These are phyloP conservation scores for pig (Sus scrofa) DNA, from an alignment of 2,113 vertebrate species.

Conservation along the genomic window DNA sequence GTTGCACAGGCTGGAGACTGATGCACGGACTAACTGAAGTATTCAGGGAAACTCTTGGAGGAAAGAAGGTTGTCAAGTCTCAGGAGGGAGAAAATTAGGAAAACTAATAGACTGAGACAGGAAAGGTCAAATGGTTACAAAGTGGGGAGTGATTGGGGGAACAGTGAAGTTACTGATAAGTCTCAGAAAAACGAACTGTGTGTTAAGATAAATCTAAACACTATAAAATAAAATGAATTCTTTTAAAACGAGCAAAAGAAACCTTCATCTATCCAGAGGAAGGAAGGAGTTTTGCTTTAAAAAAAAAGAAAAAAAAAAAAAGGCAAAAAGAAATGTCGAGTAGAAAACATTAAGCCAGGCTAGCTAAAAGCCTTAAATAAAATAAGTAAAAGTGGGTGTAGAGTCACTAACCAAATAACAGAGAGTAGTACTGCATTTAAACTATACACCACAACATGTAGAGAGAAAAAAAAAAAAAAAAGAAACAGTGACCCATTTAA, in stretches of 20 bases:
- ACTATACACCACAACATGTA: neutral
- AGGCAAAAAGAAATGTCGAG: neutral
- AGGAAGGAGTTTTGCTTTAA: neutral
- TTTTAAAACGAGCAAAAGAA: constrained; percentile 23
- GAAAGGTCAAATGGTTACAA: neutral
- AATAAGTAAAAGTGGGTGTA: neutral
- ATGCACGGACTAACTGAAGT: neutral
- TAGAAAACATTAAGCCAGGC: constrained; percentile 26
- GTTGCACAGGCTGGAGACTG: neutral
- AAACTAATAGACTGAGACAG: neutral
- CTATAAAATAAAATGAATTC: neutral
- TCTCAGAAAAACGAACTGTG: constrained; percentile 29
- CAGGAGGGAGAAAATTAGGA: neutral
- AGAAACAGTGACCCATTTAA: constrained; percentile 7
- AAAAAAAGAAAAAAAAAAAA: neutral
- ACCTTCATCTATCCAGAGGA: neutral
- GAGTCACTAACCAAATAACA: constrained; percentile 7
- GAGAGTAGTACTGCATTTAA: neutral
- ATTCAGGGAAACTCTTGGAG: neutral
- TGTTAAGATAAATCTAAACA: neutral
- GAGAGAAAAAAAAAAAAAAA: accelerated
- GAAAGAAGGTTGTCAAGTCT: neutral
- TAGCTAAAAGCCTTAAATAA: constrained; percentile 3
- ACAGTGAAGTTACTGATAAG: neutral
- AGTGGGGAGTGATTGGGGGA: neutral